These are phyloP conservation scores for Epicauta chinensis DNA, from an alignment of 1,140 invertebrate genomes.

Conservation along the genomic window DNA sequence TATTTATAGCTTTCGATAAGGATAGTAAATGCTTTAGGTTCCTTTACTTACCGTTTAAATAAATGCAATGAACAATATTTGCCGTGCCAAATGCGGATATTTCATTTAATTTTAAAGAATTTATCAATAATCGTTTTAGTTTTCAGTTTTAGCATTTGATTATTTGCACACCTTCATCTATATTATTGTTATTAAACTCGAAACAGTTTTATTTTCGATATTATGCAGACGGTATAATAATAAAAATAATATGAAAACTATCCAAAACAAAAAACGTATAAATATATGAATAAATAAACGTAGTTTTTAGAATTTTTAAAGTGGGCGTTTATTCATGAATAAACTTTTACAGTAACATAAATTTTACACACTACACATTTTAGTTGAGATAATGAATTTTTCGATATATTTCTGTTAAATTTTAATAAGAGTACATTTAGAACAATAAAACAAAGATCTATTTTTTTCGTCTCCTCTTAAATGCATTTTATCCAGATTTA, in stretches of 20 bases:
- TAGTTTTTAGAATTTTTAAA: conserved; percentile 4
- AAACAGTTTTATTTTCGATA: no score
- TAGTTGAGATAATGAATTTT: conserved; percentile 19
- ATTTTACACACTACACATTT: conserved; percentile 19
- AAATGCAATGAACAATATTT: conserved; percentile 16
- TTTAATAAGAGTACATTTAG: conserved; percentile 16
- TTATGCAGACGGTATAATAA: no score
- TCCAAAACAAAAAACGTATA: neutral
- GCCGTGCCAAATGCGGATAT: conserved; percentile 10
- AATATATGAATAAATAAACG: neutral
- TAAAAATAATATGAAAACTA: no score
- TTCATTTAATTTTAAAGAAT: conserved; percentile 13
- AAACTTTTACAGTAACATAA: conserved; percentile 20
- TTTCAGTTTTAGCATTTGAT: no score
- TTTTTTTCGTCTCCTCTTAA: neutral
- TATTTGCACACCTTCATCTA: no score
- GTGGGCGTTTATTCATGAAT: conserved; percentile 17
- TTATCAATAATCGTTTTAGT: no score
- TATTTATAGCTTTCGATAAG: conserved; percentile 35
- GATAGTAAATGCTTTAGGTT: conserved; percentile 23
- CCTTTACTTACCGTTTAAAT: conserved; percentile 2
- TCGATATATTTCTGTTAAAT: conserved; percentile 3
- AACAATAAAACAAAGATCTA: conserved; percentile 16
- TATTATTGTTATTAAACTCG: no score
- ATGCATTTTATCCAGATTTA: no score